phyloP scores from a whole-genome alignment of 2,888 invertebrate genomes.

The Lordiphosa andalusiaca region DNA sequence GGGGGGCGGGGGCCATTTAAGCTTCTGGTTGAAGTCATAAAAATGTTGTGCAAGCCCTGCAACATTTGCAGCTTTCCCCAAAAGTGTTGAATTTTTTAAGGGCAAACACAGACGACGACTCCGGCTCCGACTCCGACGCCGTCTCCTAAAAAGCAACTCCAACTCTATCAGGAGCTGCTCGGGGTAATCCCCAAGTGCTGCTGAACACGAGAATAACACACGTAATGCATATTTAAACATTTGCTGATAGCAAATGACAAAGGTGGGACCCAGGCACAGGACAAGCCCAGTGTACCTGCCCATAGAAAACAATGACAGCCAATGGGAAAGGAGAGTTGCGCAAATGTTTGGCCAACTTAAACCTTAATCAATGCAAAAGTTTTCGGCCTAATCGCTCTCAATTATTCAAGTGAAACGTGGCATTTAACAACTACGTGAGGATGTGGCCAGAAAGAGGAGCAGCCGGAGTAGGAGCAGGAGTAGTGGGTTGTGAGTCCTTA shows the following conservation, averaged over 20 bases:
- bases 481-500: conserved; percentile 36
- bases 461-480: no score
- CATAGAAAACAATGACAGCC: conserved; percentile 40
- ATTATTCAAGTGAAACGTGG: conserved; percentile 79
- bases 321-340: conserved; percentile 35
- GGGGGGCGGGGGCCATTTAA: neutral
- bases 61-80: conserved; percentile 12
- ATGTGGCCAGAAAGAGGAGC: conserved; percentile 15
- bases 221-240: conserved; percentile 76
- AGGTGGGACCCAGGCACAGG: conserved; percentile 42
- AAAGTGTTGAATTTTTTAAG: conserved; percentile 55
- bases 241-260: conserved; percentile 76
- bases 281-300: conserved; percentile 12
- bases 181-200: conserved; percentile 73
- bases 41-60: conserved; percentile 1
- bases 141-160: conserved; percentile 8
- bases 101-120: conserved; percentile 28
- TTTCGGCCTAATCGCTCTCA: conserved; percentile 78
- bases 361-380: conserved; percentile 78
- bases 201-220: conserved; percentile 72
- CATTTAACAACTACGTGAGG: conserved; percentile 77
- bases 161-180: conserved; percentile 29
- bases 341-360: conserved; percentile 72
- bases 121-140: neutral
- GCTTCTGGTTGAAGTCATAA: conserved; percentile 2